phyloP scores from a whole-genome alignment of 2,797 vertebrate species.

The Pseudopleuronectes americanus region DNA sequence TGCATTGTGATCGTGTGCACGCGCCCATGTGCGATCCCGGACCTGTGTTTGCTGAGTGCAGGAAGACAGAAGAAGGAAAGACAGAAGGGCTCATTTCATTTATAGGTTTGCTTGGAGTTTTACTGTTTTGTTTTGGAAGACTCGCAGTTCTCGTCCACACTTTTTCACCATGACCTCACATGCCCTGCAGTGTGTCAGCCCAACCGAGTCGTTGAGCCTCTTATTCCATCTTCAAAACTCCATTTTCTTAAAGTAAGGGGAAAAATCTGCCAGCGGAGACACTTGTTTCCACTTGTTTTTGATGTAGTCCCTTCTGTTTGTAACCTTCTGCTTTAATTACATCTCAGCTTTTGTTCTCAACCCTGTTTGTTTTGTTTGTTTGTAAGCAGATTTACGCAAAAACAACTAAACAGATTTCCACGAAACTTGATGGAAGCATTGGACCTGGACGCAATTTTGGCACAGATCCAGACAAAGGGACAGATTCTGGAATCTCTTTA shows the following conservation, averaged over 20 bases:
- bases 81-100: conserved; percentile 57
- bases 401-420: too few relatives aligned
- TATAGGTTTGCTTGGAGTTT: conserved; percentile 65
- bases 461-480: too few relatives aligned
- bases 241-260: conserved; percentile 17
- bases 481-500: too few relatives aligned
- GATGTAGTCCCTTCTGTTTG: conserved; percentile 12
- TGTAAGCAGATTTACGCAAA: too few relatives aligned
- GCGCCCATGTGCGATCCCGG: conserved; percentile 25
- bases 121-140: conserved; percentile 76
- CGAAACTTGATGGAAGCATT: too few relatives aligned
- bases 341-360: too few relatives aligned
- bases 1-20: conserved; percentile 18
- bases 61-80: conserved; percentile 56
- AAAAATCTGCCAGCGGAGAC: neutral
- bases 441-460: too few relatives aligned
- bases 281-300: conserved; percentile 20
- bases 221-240: conserved; percentile 17
- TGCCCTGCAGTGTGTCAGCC: conserved; percentile 41
- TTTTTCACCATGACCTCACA: conserved; percentile 62
- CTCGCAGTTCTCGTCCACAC: conserved; percentile 38
- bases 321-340: neutral
- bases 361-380: too few relatives aligned
- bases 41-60: conserved; percentile 31
- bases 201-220: conserved; percentile 28